Evolutionary conservation across 2,888 invertebrate species (phyloP).

Genomic region (Aspidapion aeneum): DNA sequence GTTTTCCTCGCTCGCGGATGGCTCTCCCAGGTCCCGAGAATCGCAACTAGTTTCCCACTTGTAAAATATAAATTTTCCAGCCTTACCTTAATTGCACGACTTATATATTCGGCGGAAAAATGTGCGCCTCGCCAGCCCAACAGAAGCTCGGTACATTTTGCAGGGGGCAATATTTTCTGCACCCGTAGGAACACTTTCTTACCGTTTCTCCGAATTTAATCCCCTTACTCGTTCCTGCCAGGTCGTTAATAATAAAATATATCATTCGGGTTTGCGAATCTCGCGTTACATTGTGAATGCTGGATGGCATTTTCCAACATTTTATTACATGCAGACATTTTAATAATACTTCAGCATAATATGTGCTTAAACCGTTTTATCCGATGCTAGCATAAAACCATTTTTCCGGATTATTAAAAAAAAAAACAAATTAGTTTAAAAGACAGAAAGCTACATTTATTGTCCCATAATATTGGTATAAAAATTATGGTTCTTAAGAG

Average conservation of each 20-base stretch:
- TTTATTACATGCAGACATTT: neutral
- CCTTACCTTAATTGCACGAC: conserved; percentile 14
- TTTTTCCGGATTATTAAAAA: no score
- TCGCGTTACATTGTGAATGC: neutral
- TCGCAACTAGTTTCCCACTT: neutral
- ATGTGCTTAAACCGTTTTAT: no score
- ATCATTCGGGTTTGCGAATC: conserved; percentile 3
- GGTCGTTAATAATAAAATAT: conserved; percentile 5
- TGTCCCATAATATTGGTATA: no score
- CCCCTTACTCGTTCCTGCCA: conserved; percentile 6
- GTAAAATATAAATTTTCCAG: conserved; percentile 11
- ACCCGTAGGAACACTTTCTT: conserved; percentile 5
- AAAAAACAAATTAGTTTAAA: no score
- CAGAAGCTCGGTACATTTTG: conserved; percentile 7
- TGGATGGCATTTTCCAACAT: neutral
- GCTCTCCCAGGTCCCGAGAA: conserved; percentile 6
- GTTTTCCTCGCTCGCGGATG: conserved; percentile 1
- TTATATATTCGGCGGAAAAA: conserved; percentile 18
- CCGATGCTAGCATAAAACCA: no score
- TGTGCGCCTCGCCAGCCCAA: conserved; percentile 5
- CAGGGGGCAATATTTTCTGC: conserved; percentile 14
- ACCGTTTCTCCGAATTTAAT: conserved; percentile 11
- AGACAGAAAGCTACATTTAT: no score
- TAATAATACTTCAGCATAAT: neutral
- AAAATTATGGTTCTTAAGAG: no score